Evolutionary conservation across 2,113 vertebrate genomes (phyloP).

Genomic region (Eudorcas thomsonii): DNA sequence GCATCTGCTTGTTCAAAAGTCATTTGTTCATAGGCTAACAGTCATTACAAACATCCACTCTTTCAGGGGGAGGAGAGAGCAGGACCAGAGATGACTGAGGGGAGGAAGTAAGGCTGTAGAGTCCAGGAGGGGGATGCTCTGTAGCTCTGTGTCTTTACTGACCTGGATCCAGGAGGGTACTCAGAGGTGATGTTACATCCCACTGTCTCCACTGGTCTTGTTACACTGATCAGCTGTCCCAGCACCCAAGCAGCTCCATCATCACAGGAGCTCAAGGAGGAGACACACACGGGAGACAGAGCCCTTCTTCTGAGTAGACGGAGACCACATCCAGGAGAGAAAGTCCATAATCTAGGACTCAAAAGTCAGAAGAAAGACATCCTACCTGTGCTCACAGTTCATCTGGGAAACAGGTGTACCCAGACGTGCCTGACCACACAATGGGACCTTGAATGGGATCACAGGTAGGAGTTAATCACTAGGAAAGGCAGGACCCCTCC

Average conservation of each 20-base stretch:
- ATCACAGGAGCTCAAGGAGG: background rate
- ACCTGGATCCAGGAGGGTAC: background rate
- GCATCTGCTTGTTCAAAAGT: background rate
- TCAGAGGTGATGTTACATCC: background rate
- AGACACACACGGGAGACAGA: background rate
- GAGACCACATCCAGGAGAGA: background rate
- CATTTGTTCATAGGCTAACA: background rate
- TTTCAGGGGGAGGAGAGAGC: background rate
- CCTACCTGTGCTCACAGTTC: too few relatives aligned
- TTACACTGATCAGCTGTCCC: background rate
- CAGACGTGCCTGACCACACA: fast-evolving
- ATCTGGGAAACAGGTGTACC: background rate
- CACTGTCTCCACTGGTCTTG: background rate
- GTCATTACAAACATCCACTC: background rate
- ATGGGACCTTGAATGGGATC: background rate
- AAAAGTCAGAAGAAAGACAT: background rate
- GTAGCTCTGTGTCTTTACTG: background rate
- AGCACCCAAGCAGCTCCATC: background rate
- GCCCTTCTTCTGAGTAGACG: background rate
- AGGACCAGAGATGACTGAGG: background rate
- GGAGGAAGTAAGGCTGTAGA: background rate
- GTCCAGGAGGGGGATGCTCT: fast-evolving
- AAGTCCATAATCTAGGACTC: fast-evolving
- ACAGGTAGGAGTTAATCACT: background rate
- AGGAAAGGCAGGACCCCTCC: background rate